Evolutionary conservation across 2,113 vertebrate genomes (phyloP), one percentile per base, ranked within the genome.

Genomic region (Seriola dumerili): DNA sequence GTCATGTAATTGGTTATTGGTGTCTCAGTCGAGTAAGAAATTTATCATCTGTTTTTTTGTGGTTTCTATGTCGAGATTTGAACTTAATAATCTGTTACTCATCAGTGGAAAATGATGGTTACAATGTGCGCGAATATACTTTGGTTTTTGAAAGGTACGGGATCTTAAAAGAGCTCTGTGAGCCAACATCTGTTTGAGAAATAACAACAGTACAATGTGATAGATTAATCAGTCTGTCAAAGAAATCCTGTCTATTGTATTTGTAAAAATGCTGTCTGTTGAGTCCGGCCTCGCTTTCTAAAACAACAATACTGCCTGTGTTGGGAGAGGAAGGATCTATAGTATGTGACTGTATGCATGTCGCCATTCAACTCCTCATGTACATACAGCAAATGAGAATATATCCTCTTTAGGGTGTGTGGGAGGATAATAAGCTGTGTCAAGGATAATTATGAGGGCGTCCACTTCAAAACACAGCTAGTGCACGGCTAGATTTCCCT

Each of bases 341-440:
- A 76, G 13, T 55, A 19, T 79, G 13, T 50, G 54, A 55, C 65
- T 38, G 21, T 65, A 16, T 59, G 23, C 59, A 38, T 29, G 21
- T 16, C 12, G 2, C 21, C 0, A 59, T 69, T 76, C 21, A 48
- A 1, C 58, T 38, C 72, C 42, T 76, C 25, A 23, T 61, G 62
- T 46, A 3, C 64, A 50, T 59, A 61, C 54, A 72, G 16, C 62
- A 72, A 62, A 69, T n/a, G 23, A 73, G 66, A 73, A 82, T 84
- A 6, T 68, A 40, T 71, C 46, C 85, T 81, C 81, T 86, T 66
- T 21, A 54, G 62, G 44, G 23, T 32, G 36, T 70, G 75, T 86
- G 73, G 76, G 80, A 12, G 76, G 63, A 83, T 85, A 81, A 86
- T 74, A 50, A 80, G 58, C 72, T 38, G 21, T 78, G 75, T 88